These are phyloP conservation scores for Pseudomyrmex dendroicus DNA, from an alignment of 1,140 invertebrate species.

Conservation along the genomic window DNA sequence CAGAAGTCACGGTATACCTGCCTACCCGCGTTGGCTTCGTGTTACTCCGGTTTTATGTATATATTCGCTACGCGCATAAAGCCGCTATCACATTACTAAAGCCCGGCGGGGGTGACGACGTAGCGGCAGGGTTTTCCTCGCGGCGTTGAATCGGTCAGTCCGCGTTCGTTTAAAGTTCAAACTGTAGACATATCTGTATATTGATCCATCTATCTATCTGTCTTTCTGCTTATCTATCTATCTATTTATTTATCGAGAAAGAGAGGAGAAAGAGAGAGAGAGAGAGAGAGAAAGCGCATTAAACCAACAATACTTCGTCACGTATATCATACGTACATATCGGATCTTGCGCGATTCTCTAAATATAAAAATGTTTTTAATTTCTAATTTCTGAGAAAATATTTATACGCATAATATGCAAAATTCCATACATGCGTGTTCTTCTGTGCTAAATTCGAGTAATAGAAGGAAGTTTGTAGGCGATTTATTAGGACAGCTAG, in stretches of 20 bases:
- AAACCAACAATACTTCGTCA: neutral
- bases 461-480: neutral
- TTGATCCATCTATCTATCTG: no score
- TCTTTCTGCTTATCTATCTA: no score
- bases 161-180: slow-evolving; percentile 2
- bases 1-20: slow-evolving; percentile 46
- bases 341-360: neutral
- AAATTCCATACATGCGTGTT: neutral
- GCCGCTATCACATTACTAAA: slow-evolving; percentile 60
- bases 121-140: slow-evolving; percentile 10
- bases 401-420: neutral
- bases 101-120: neutral
- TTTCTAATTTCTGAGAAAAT: neutral
- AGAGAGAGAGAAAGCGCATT: neutral
- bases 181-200: slow-evolving; percentile 12
- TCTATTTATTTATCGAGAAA: no score
- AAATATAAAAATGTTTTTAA: neutral
- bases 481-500: neutral
- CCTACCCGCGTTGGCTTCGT: slow-evolving; percentile 28
- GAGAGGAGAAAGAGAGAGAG: no score
- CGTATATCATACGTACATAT: neutral
- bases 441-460: no score
- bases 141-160: slow-evolving; percentile 18
- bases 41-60: slow-evolving; percentile 68
- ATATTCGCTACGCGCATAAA: slow-evolving; percentile 45